These are phyloP conservation scores for Ariopsis seemanni DNA, from an alignment of 2,113 vertebrate species.

Conservation along the genomic window DNA sequence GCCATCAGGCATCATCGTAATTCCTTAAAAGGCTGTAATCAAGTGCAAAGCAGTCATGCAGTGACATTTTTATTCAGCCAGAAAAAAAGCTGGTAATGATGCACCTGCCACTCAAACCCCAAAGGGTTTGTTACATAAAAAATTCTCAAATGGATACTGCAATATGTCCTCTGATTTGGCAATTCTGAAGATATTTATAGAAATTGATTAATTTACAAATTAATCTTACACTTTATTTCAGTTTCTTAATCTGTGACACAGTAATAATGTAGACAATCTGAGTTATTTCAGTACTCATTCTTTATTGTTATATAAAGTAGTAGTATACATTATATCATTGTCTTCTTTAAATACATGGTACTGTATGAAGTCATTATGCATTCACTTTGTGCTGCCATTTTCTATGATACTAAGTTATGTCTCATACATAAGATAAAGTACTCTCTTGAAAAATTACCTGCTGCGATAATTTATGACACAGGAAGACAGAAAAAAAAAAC, in stretches of 20 bases:
- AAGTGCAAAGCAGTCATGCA: background rate
- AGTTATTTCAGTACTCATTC: background rate
- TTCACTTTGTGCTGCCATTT: background rate
- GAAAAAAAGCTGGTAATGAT: background rate
- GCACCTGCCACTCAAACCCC: constrained; percentile 12
- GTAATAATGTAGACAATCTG: background rate
- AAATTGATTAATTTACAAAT: constrained; percentile 1
- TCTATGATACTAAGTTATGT: background rate
- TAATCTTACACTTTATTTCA: background rate
- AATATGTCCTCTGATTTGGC: background rate
- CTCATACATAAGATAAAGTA: background rate
- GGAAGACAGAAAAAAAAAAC: background rate
- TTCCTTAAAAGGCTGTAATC: constrained; percentile 30
- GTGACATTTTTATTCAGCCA: constrained; percentile 25
- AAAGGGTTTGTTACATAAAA: constrained; percentile 23
- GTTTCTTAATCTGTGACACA: background rate
- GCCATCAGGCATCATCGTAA: constrained; percentile 36
- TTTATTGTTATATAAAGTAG: background rate
- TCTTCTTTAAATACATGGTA: background rate
- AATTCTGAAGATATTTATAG: constrained; percentile 3
- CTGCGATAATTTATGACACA: background rate
- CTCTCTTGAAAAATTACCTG: background rate
- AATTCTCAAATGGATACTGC: background rate
- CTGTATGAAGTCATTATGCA: background rate
- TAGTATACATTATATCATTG: background rate